Base-by-base conservation (phyloP, 2,888 invertebrate genomes). In the Netelia melanura region DNA sequence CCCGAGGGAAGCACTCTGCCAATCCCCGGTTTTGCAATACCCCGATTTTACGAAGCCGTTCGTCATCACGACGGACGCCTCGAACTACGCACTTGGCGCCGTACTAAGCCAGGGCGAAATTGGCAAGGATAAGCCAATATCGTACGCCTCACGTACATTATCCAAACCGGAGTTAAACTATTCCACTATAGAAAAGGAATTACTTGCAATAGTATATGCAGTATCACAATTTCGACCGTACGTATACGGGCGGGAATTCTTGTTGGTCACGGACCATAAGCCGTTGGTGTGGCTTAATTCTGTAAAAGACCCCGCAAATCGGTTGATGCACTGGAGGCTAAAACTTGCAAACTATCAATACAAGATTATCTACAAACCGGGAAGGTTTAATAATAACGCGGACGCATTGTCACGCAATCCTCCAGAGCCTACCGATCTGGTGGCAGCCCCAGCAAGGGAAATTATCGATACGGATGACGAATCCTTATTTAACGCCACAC, bases 41-140 rank as follows among this genome's bases (percentile, higher is more conserved):
- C 30, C 30, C 2, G 30, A 30, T 5, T 30, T 52, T 52, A 52
- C 11, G 2, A 52, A n/a, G 11, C 14, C 14, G 0, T 52, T 52
- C n/a, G 0, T 52, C 1, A 52, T 52, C 2, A 72, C 76, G 0
- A 58, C 58, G 0, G 76, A 65, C 30, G 30, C 30, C 6, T 30
- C 5, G 0, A 30, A 30, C 3, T 30, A 30, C 5, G 30, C 30
- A 0, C 3, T 30, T 2, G 30, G 30, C 0, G 30, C 30, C 6
- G 30, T 30, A 0, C 30, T 30, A 0, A 30, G 30, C 30, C 30
- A 30, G 0, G 30, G 30, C 6, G 30, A 30, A 3, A 30, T 30
- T 72, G 89, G 90, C 76, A 74, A 30, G 5, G 30, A 30, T 0
- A 2, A 5, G 0, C 30, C 3, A 0, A 30, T 30, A 30, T 30